Evolutionary conservation across 2,888 invertebrate species (phyloP).

Genomic region (Caenorhabditis angaria): DNA sequence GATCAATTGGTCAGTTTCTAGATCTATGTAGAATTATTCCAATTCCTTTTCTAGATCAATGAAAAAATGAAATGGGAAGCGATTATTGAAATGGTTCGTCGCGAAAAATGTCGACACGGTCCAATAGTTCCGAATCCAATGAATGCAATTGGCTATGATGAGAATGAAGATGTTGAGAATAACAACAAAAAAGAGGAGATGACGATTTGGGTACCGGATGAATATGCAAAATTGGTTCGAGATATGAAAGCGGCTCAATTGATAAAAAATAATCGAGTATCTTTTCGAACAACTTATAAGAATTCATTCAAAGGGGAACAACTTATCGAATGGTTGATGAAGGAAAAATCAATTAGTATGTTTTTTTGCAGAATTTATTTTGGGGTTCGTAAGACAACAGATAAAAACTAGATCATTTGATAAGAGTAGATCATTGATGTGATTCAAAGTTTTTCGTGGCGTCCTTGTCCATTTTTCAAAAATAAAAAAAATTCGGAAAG

Average conservation of each 20-base stretch:
- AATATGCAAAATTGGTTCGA: slow-evolving; percentile 46
- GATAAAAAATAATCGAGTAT: slow-evolving; percentile 69
- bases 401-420: too few relatives aligned
- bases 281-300: slow-evolving; percentile 65
- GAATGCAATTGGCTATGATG: slow-evolving; percentile 41
- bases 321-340: slow-evolving; percentile 74
- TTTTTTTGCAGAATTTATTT: not conserved
- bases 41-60: slow-evolving; percentile 21
- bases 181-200: slow-evolving; percentile 41
- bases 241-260: slow-evolving; percentile 72
- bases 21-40: not conserved
- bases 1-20: slow-evolving; percentile 68
- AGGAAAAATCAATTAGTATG: slow-evolving; percentile 72
- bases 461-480: too few relatives aligned
- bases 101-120: slow-evolving; percentile 27
- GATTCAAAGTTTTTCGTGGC: not conserved
- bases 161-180: slow-evolving; percentile 28
- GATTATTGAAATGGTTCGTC: slow-evolving; percentile 68
- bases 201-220: slow-evolving; percentile 51
- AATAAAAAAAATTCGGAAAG: too few relatives aligned
- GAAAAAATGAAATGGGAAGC: slow-evolving; percentile 50
- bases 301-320: slow-evolving; percentile 74
- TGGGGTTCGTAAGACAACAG: not conserved
- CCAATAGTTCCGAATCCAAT: slow-evolving; percentile 39
- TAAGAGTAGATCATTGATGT: slow-evolving; percentile 2